phyloP scores from a whole-genome alignment of 2,797 vertebrate species.

The Vultur gryphus region DNA sequence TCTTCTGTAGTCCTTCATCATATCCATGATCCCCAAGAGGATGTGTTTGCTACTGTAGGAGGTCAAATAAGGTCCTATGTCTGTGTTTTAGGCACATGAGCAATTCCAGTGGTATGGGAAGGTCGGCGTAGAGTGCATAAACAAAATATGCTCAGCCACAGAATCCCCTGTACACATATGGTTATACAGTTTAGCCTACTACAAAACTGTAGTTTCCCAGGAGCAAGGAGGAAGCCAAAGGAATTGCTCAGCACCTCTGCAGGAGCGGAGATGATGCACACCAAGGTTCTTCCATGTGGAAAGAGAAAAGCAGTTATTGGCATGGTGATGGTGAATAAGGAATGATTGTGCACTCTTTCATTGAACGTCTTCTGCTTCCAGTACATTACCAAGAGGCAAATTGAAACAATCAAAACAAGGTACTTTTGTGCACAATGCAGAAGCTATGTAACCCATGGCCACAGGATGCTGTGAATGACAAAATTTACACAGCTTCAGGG shows the following conservation, averaged over 20 bases:
- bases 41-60: not conserved
- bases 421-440: not conserved
- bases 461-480: not conserved
- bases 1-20: not conserved
- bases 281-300: not conserved
- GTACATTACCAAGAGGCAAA: not conserved
- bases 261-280: not conserved
- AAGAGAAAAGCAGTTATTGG: not conserved
- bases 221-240: not conserved
- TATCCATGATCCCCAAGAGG: not conserved
- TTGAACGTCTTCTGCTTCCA: not conserved
- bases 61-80: not conserved
- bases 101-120: not conserved
- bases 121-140: not conserved
- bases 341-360: not conserved
- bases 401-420: not conserved
- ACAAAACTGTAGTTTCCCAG: not conserved
- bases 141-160: not conserved
- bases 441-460: not conserved
- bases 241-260: not conserved
- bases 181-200: not conserved
- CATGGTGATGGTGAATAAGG: not conserved
- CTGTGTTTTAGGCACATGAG: not conserved
- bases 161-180: not conserved
- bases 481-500: not conserved